These are phyloP conservation scores for Centrocercus urophasianus DNA, from an alignment of 2,113 vertebrate species.

Conservation along the genomic window DNA sequence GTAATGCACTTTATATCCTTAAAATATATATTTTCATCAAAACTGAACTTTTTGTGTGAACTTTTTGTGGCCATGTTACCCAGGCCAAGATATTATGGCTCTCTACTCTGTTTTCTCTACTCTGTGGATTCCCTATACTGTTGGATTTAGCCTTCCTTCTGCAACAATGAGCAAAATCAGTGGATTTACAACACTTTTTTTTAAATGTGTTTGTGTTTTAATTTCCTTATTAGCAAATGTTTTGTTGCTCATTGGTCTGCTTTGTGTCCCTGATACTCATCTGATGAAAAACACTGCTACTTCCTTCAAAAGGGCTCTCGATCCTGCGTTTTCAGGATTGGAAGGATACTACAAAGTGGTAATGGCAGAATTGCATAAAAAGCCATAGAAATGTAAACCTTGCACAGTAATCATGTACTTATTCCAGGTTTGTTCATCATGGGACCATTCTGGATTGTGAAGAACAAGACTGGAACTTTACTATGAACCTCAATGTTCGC, in stretches of 20 bases:
- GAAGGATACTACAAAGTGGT: not conserved
- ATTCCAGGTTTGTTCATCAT: conserved; percentile 91
- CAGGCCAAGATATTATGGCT: not conserved
- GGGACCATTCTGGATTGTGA: conserved; percentile 92
- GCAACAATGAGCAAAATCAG: not conserved
- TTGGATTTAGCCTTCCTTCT: not conserved
- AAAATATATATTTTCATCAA: not conserved
- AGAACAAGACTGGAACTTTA: conserved; percentile 93
- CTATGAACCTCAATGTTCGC: conserved; percentile 90
- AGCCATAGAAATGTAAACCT: not conserved
- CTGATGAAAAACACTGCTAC: not conserved
- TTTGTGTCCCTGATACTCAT: not conserved
- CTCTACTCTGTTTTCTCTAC: not conserved
- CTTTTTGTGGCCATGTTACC: not conserved
- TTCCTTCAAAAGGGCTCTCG: not conserved
- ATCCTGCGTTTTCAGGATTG: not conserved
- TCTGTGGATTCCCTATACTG: accelerated
- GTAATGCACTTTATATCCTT: not conserved
- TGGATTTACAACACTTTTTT: not conserved
- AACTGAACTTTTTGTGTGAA: not conserved
- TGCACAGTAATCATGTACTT: not conserved
- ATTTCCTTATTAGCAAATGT: not conserved
- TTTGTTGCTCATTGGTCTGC: not conserved
- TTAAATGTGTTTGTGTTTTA: not conserved
- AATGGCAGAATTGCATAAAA: not conserved